Percentiles rank a stretch among this genome's conserved stretches.
Evolutionary conservation across 2,797 vertebrate genomes (phyloP).

Genomic region (Loriculus beryllinus): DNA sequence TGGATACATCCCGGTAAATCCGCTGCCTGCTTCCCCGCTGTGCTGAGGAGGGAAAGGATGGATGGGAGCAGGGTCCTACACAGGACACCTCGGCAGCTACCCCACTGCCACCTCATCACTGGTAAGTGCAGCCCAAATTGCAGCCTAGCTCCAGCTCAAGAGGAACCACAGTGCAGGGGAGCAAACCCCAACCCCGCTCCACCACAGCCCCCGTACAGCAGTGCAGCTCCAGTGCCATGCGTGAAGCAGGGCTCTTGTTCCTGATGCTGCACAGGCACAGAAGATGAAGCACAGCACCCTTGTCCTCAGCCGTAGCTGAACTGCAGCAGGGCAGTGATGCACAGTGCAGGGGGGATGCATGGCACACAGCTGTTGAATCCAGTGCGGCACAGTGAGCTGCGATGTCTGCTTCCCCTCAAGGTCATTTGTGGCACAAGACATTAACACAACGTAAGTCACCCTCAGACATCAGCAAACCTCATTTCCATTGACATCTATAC

Average conservation of each 20-base stretch:
- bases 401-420: rapidly evolving
- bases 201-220: not conserved
- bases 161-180: rapidly evolving
- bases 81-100: not conserved
- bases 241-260: rapidly evolving
- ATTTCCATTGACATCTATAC: not conserved
- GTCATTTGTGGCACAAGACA: rapidly evolving
- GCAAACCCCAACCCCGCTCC: not conserved
- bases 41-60: not conserved
- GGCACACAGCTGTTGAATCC: rapidly evolving
- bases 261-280: rapidly evolving
- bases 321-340: rapidly evolving
- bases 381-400: rapidly evolving
- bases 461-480: not conserved
- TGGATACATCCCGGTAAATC: not conserved
- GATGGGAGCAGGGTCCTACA: not conserved
- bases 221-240: not conserved
- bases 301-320: not conserved
- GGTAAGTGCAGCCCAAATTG: not conserved
- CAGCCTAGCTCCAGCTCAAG: not conserved
- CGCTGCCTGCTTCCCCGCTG: not conserved
- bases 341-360: rapidly evolving
- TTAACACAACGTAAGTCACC: not conserved
- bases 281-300: rapidly evolving
- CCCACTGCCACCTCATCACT: not conserved